Evolutionary conservation across 2,113 vertebrate species (phyloP).

Genomic region (Leucopternis melanops): DNA sequence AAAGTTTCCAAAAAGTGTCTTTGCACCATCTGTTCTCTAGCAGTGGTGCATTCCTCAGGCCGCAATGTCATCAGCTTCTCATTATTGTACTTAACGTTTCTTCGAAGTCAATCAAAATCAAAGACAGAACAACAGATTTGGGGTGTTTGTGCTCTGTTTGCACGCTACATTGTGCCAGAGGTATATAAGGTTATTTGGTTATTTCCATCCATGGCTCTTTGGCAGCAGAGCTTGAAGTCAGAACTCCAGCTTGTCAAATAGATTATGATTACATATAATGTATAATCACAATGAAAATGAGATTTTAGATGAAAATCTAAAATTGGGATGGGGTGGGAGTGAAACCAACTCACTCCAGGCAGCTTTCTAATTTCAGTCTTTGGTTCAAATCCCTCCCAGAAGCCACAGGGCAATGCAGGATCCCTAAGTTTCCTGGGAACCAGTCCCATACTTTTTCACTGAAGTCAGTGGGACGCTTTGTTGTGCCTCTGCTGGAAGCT

Average conservation of each 20-base stretch:
- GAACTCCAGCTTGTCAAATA: not conserved
- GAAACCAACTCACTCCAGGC: not conserved
- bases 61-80: constrained; percentile 32
- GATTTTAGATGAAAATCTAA: constrained; percentile 15
- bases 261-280: not conserved
- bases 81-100: constrained; percentile 8
- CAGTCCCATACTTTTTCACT: not conserved
- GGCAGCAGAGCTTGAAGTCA: not conserved
- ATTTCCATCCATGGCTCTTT: constrained; percentile 33
- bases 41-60: constrained; percentile 12
- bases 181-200: not conserved
- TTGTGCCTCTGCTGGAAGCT: not conserved
- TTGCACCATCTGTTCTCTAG: constrained; percentile 34
- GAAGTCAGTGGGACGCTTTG: not conserved
- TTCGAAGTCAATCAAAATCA: constrained; percentile 38
- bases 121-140: constrained; percentile 25
- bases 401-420: not conserved
- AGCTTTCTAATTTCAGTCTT: constrained; percentile 5
- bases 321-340: not conserved
- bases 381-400: not conserved
- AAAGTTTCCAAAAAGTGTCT: not conserved
- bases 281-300: constrained; percentile 5
- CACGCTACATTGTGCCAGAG: not conserved
- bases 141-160: constrained; percentile 10
- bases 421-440: not conserved